Evolutionary conservation across 2,797 vertebrate genomes (phyloP).

Genomic region (Moxostoma hubbsi): DNA sequence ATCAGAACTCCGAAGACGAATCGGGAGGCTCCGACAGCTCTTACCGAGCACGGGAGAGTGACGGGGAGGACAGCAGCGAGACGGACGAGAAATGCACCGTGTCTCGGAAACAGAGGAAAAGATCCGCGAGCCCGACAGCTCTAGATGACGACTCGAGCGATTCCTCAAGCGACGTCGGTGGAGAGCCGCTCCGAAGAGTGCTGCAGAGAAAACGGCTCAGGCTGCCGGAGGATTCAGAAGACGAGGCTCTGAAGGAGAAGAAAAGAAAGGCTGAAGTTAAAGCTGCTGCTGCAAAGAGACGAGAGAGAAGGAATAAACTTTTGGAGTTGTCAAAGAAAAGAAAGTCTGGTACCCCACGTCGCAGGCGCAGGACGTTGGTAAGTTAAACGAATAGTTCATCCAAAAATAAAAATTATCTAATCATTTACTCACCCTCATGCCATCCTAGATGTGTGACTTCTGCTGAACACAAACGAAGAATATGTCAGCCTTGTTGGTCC

Average conservation of each 20-base stretch:
- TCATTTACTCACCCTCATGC: too few relatives aligned
- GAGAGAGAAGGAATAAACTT: slow-evolving; percentile 54
- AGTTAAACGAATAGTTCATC: not conserved
- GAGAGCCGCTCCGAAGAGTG: slow-evolving; percentile 50
- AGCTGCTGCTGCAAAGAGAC: slow-evolving; percentile 53
- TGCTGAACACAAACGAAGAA: too few relatives aligned
- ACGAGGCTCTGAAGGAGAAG: slow-evolving; percentile 46
- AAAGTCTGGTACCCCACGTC: slow-evolving; percentile 35
- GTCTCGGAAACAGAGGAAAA: slow-evolving; percentile 27
- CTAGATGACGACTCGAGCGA: slow-evolving; percentile 40
- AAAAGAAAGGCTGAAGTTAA: slow-evolving; percentile 38
- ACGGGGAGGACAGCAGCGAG: slow-evolving; percentile 31
- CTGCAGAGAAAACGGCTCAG: slow-evolving; percentile 46
- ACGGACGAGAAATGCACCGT: slow-evolving; percentile 34
- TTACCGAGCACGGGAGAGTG: slow-evolving; percentile 33
- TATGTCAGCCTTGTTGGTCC: too few relatives aligned
- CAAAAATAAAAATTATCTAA: too few relatives aligned
- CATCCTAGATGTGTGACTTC: too few relatives aligned
- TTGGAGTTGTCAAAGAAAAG: slow-evolving; percentile 54
- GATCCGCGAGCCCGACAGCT: slow-evolving; percentile 17
- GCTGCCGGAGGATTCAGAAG: slow-evolving; percentile 54
- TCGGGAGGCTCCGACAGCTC: slow-evolving; percentile 45
- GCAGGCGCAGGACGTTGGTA: slow-evolving; percentile 55
- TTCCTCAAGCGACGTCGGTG: slow-evolving; percentile 54
- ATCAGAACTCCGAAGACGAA: slow-evolving; percentile 43